Conservation (phyloP, 2,113 vertebrate genomes). For the Paraplagusia blochii region DNA sequence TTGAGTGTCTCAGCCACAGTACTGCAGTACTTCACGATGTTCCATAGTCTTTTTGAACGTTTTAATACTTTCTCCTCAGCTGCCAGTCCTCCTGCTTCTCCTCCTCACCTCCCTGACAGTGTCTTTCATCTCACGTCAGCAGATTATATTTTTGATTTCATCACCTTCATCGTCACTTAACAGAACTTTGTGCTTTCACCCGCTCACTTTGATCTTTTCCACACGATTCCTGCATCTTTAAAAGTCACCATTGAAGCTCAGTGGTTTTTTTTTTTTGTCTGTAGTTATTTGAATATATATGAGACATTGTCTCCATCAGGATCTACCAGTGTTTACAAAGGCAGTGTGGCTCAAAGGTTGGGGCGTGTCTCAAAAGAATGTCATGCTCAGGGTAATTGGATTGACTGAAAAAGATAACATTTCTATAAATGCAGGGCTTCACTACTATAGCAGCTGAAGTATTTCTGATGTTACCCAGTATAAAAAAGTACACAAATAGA, state of each 20-base stretch:
- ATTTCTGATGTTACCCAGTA: too few species aligned
- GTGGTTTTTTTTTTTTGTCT: constrained; percentile 2
- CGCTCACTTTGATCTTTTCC: constrained; percentile 40
- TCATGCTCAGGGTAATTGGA: too few species aligned
- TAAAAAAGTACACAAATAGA: too few species aligned
- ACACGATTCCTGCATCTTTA: constrained; percentile 8
- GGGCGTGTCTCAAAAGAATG: too few species aligned
- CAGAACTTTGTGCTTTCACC: constrained; percentile 44
- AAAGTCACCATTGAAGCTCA: background rate
- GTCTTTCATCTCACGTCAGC: constrained; percentile 51
- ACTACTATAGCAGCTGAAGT: too few species aligned
- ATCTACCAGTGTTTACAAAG: too few species aligned
- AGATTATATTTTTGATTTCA: constrained; percentile 62
- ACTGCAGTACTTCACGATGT: constrained; percentile 2
- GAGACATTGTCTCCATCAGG: too few species aligned
- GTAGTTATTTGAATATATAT: too few species aligned
- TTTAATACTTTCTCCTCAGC: constrained; percentile 12
- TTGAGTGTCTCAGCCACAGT: background rate
- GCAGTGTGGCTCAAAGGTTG: too few species aligned
- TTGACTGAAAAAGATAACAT: too few species aligned
- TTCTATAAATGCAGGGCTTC: too few species aligned
- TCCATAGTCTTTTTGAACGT: constrained; percentile 14
- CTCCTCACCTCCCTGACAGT: constrained; percentile 24
- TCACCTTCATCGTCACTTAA: constrained; percentile 44
- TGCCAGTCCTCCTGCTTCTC: constrained; percentile 31